Evolutionary conservation across 92 coral and sea anemone species (phyloP).

Genomic region (Porites lobata): DNA sequence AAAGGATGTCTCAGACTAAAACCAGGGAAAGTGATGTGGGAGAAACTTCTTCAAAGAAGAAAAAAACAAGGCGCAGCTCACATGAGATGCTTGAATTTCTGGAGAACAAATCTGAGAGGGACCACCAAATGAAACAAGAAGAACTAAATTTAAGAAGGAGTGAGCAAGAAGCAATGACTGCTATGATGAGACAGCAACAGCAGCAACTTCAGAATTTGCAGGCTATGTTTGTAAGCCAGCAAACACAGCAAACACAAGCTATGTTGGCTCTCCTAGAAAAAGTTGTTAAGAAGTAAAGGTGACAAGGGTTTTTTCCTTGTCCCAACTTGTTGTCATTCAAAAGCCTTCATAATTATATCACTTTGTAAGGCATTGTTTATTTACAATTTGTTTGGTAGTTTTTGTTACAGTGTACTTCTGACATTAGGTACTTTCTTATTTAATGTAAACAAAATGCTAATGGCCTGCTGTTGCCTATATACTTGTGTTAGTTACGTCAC

Average conservation of each 20-base stretch:
- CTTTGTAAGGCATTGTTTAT: constrained; percentile 30
- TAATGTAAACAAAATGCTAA: not conserved
- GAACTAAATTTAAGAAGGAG: constrained; percentile 32
- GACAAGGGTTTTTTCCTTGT: constrained; percentile 12
- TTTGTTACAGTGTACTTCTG: constrained; percentile 31
- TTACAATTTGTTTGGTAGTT: not conserved
- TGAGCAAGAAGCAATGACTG: constrained; percentile 52
- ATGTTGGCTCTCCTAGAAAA: constrained; percentile 45
- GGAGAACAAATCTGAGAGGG: constrained; percentile 34
- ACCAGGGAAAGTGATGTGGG: constrained; percentile 13
- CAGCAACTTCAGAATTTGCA: constrained; percentile 60
- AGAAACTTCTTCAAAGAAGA: constrained; percentile 18
- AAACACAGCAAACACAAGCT: constrained; percentile 48
- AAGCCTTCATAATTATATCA: constrained; percentile 30
- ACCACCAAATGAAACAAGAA: constrained; percentile 50
- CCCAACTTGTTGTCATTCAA: constrained; percentile 15
- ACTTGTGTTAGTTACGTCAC: constrained; percentile 16
- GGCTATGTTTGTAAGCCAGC: constrained; percentile 59
- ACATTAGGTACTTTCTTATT: constrained; percentile 17
- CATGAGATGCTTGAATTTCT: constrained; percentile 30
- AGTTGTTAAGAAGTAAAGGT: constrained; percentile 50
- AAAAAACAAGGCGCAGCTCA: constrained; percentile 44
- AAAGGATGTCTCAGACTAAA: constrained; percentile 43
- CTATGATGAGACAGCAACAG: constrained; percentile 56
- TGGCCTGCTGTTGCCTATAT: constrained; percentile 30